These are phyloP conservation scores for Coelopa frigida DNA, from an alignment of 1,140 invertebrate genomes.

Conservation along the genomic window DNA sequence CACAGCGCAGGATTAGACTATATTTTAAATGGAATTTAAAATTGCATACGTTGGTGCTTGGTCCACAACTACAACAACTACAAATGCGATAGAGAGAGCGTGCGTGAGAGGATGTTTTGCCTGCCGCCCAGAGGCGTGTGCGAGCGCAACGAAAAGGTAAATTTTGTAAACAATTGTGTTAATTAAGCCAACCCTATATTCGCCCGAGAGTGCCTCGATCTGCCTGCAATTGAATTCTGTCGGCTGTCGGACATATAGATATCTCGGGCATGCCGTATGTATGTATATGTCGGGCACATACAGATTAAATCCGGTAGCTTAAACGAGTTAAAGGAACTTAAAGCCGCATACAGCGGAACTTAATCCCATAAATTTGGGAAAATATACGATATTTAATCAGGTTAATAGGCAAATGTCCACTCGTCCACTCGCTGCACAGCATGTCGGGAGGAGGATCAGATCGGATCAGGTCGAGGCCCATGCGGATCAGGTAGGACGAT, in stretches of 20 bases:
- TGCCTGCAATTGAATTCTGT: not conserved
- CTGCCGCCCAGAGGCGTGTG: no score
- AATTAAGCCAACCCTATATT: slow-evolving; percentile 43
- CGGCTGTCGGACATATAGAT: not conserved
- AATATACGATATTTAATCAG: slow-evolving; percentile 43
- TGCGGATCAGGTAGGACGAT: no score
- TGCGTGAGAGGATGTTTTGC: slow-evolving; percentile 1
- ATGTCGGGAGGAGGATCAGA: slow-evolving; percentile 14
- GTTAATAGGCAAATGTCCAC: slow-evolving; percentile 37
- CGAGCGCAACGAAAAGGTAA: slow-evolving; percentile 32
- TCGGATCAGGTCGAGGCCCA: no score
- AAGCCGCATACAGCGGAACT: no score
- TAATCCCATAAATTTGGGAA: slow-evolving; percentile 44
- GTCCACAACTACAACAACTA: slow-evolving; percentile 13
- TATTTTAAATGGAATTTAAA: slow-evolving; percentile 38
- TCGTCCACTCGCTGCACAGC: no score
- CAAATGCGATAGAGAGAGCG: not conserved
- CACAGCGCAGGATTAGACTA: slow-evolving; percentile 27
- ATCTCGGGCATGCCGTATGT: no score
- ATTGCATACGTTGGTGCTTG: slow-evolving; percentile 12
- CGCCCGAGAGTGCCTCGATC: not conserved
- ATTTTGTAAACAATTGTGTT: slow-evolving; percentile 44
- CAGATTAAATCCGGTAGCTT: slow-evolving; percentile 40
- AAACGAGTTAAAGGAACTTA: slow-evolving; percentile 44
- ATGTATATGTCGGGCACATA: not conserved